Evolutionary conservation across 2,113 vertebrate genomes (phyloP), one percentile per base, ranked within the genome.

Genomic region (Pycnonotus jocosus): DNA sequence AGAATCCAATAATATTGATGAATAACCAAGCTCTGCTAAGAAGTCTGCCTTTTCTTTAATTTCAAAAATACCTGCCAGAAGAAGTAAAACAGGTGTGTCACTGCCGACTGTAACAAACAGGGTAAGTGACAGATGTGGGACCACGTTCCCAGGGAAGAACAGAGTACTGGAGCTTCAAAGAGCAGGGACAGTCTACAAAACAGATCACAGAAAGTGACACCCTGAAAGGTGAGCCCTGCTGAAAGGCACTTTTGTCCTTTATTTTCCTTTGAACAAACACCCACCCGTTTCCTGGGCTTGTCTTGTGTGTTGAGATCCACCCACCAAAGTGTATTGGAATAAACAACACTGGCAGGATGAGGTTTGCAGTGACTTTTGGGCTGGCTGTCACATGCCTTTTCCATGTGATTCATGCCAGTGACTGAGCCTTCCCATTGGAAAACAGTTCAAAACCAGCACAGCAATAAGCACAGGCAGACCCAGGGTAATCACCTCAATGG

Each of bases 1-100:
- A 68, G 74, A 96, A 69, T 85, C 93, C 95, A 92, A 86, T 97
- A 96, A 96, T 70, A 95, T 70, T 95, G 81, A 94, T 96, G 77
- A 97, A 97, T 80, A 97, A 82, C 65, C 62, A 66, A 61, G 86
- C 89, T 88, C 88, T 88, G 92, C 68, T 92, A 45, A 91, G 77
- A 96, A 96, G 66, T 86, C 78, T 89, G 88, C 35, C 61, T 94
- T 72, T 60, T 81, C 57, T 83, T 95, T 93, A 65, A 48, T 85
- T 94, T 93, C 73, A 95, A 76, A 96, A 97, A 89, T 81, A 93
- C 83, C 95, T 97, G 80, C 61, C 91, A 85, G 94, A 84, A 65
- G 81, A 72, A 97, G 74, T 45, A 38, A 62, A 72, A 94, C 85
- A 66, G 44, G 50, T 48, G 54, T 76, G 65, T 96, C 93, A 91